These are phyloP conservation scores for Rhabdornis inornatus DNA, from an alignment of 2,113 vertebrate species.

Conservation along the genomic window DNA sequence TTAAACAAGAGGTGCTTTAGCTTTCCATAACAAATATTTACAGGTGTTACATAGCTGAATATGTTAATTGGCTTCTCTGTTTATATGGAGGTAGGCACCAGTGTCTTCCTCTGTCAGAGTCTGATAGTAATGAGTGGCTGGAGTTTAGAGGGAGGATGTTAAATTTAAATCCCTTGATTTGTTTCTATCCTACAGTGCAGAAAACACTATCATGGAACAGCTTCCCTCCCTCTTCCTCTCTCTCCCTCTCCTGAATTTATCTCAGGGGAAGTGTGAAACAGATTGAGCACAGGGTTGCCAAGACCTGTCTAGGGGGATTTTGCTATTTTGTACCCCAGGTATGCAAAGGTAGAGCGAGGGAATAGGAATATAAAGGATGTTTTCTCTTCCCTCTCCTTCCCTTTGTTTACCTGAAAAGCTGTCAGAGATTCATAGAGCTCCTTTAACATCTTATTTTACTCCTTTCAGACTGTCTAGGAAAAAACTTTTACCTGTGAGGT, in stretches of 20 bases:
- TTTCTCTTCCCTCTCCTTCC: not conserved
- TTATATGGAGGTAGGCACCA: not conserved
- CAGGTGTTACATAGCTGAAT: not conserved
- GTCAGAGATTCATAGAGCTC: not conserved
- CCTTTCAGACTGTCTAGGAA: not conserved
- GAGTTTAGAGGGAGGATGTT: not conserved
- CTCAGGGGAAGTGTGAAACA: slow-evolving; percentile 29
- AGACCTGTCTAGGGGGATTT: slow-evolving; percentile 29
- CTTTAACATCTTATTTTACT: slow-evolving; percentile 10
- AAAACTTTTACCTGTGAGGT: not conserved
- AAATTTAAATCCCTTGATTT: not conserved
- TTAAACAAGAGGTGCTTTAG: not conserved
- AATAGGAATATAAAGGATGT: slow-evolving; percentile 2
- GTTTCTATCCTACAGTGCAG: not conserved
- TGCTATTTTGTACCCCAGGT: not conserved
- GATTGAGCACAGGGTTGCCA: slow-evolving; percentile 38
- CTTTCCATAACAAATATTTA: not conserved
- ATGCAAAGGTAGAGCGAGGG: slow-evolving; percentile 1
- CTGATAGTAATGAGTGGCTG: not conserved
- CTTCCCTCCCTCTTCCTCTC: not conserved
- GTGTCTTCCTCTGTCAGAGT: not conserved
- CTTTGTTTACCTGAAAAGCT: not conserved
- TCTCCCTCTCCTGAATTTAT: not conserved
- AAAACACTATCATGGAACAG: not conserved
- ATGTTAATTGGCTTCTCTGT: not conserved